phyloP scores from a whole-genome alignment of 2,888 invertebrate species.

The Cordilura impudica region DNA sequence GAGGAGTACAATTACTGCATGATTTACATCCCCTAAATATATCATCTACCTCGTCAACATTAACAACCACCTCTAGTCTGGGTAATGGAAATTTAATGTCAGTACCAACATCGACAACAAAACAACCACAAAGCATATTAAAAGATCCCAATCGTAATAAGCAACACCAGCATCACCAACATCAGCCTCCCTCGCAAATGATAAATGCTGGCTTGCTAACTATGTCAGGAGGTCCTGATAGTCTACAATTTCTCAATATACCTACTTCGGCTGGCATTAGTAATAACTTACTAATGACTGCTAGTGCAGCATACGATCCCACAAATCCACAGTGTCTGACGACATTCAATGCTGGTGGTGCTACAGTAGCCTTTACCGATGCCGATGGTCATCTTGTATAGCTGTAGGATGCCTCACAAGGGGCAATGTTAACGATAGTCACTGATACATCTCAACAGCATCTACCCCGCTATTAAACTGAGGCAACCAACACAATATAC shows the following conservation, averaged over 20 bases:
- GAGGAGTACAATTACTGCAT: conserved; percentile 69
- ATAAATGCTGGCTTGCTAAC: conserved; percentile 72
- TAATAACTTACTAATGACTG: conserved; percentile 73
- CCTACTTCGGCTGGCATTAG: conserved; percentile 79
- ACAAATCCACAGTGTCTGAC: conserved; percentile 74
- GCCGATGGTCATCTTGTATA: conserved; percentile 78
- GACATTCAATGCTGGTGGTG: conserved; percentile 73
- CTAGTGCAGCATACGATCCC: conserved; percentile 74
- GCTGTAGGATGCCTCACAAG: conserved; percentile 72
- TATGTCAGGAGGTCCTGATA: conserved; percentile 71
- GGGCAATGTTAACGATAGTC: conserved; percentile 51
- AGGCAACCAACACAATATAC: conserved; percentile 34
- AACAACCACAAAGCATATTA: conserved; percentile 82
- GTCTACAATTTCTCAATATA: conserved; percentile 81
- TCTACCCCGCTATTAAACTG: conserved; percentile 68
- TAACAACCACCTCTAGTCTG: conserved; percentile 75
- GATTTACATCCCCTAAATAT: conserved; percentile 75
- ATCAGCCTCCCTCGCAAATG: conserved; percentile 79
- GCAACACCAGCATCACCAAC: conserved; percentile 79
- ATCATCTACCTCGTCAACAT: conserved; percentile 73
- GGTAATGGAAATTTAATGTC: conserved; percentile 75
- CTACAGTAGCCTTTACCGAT: conserved; percentile 77
- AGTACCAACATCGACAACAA: conserved; percentile 72
- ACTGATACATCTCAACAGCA: conserved; percentile 40
- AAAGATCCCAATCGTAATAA: conserved; percentile 82